phyloP scores from a whole-genome alignment of 2,797 vertebrate genomes.

The Trematomus bernacchii region DNA sequence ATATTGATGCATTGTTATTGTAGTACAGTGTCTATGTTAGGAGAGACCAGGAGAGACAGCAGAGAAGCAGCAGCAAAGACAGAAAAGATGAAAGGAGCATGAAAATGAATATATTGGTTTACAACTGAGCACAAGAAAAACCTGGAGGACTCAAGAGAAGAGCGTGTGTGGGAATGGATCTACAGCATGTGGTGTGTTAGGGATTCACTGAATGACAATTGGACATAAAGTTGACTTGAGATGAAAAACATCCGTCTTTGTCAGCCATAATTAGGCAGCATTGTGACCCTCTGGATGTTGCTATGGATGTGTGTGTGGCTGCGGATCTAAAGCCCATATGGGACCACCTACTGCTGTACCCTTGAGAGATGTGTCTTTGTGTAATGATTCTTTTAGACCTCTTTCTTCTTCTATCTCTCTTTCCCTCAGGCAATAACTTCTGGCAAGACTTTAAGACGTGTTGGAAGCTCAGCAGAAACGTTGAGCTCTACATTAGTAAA shows the following conservation, averaged over 20 bases:
- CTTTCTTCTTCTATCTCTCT: constrained; percentile 59
- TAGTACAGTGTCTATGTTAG: neutral
- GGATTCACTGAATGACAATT: constrained; percentile 58
- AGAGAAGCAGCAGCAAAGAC: constrained; percentile 12
- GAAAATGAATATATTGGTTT: constrained; percentile 17
- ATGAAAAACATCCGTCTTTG: constrained; percentile 81
- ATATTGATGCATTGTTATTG: constrained; percentile 7
- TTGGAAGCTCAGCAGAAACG: constrained; percentile 49
- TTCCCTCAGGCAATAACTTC: constrained; percentile 69
- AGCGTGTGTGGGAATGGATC: constrained; percentile 51
- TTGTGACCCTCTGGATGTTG: constrained; percentile 70
- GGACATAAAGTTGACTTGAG: constrained; percentile 73
- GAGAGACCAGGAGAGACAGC: neutral
- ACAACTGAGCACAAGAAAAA: constrained; percentile 38
- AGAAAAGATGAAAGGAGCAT: constrained; percentile 23
- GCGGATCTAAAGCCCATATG: constrained; percentile 75
- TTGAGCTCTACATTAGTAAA: constrained; percentile 64
- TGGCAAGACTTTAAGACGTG: constrained; percentile 65
- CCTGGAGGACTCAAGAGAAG: constrained; percentile 40
- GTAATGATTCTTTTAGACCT: constrained; percentile 77
- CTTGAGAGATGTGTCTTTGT: constrained; percentile 76
- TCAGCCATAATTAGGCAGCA: constrained; percentile 73
- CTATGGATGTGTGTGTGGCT: constrained; percentile 58
- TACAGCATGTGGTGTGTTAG: constrained; percentile 34
- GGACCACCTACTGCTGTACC: constrained; percentile 78